Evolutionary conservation across 2,888 invertebrate genomes (phyloP), one percentile per base, ranked within the genome.

Genomic region (Cerastoderma edule): DNA sequence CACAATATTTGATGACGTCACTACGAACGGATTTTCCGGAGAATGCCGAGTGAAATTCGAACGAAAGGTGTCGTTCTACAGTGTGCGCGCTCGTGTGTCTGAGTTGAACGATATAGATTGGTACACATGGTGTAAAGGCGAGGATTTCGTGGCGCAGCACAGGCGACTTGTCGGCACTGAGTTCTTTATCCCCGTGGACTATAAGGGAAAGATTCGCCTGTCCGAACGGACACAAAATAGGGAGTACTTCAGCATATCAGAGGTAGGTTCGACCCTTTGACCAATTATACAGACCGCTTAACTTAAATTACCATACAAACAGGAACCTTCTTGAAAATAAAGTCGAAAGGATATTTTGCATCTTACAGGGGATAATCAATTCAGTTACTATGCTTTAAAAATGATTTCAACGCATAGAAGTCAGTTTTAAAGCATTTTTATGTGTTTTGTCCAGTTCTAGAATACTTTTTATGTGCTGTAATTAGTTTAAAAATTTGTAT

Each of bases 131-230:
- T 75, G 66, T 24, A 77, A 75, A 56, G 80, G 77, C n/a, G 48
- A 65, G 35, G 80, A 72, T 4, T 74, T 72, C 60, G 68, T 73
- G 1, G 30, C 65, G 1, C 33, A 72, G 8, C 68, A 72, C 28
- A 50, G 64, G 27, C 69, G 44, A 32, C 53, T 69, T 24, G 57
- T 72, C 22, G 77, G 69, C 27, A 72, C 65, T 1, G 75, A 77
- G 33, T 64, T 80, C 16, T 22, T 75, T 50, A 65, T 80, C 48
- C 80, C 80, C 6, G 19, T 77, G n/a, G 65, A 66, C 22, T 77
- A 77, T 64, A 60, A 56, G 8, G 77, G 73, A 5, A 67, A 69
- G 46, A 44, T 77, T 10, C 44, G 72, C 35, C 48, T 80, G 27
- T 60, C 27, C 2, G 71, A 80, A 13, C 56, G 72, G 22, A 57